phyloP scores from a whole-genome alignment of 23 tunicate species.

The Diplosoma virens region DNA sequence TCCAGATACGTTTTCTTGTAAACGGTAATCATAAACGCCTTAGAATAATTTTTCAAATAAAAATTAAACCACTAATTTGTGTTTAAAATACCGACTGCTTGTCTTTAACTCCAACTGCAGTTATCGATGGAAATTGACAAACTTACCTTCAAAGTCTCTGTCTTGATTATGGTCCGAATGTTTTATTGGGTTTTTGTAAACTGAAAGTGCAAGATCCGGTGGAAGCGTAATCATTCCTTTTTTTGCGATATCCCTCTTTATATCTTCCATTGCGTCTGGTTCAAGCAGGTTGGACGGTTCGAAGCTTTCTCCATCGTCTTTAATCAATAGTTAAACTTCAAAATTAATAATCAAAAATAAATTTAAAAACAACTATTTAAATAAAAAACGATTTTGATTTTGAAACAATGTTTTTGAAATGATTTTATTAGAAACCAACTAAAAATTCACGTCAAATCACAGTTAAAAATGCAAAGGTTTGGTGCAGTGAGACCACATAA shows the following conservation, averaged over 20 bases:
- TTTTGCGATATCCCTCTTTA: slow-evolving; percentile 68
- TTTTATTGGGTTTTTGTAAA: background rate
- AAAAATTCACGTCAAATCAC: too few relatives aligned
- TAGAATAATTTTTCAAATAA: too few relatives aligned
- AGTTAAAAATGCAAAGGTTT: too few relatives aligned
- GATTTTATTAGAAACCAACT: too few relatives aligned
- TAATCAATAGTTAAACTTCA: background rate
- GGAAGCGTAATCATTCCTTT: slow-evolving; percentile 68
- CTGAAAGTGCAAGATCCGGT: slow-evolving; percentile 8
- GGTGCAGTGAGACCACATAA: background rate
- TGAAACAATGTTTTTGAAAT: too few relatives aligned
- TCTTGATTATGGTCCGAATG: background rate
- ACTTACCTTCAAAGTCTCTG: background rate
- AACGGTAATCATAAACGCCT: too few relatives aligned
- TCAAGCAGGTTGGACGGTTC: slow-evolving; percentile 32
- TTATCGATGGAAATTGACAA: too few relatives aligned
- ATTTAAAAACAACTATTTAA: background rate
- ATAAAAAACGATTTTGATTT: background rate
- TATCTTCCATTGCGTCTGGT: slow-evolving; percentile 65
- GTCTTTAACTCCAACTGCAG: too few relatives aligned
- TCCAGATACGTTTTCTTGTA: too few relatives aligned
- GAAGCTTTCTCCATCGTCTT: background rate
- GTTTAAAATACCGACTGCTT: too few relatives aligned
- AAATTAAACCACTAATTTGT: too few relatives aligned
- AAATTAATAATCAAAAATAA: background rate